Evolutionary conservation across 2,797 vertebrate species (phyloP).

Genomic region (Fringilla coelebs): DNA sequence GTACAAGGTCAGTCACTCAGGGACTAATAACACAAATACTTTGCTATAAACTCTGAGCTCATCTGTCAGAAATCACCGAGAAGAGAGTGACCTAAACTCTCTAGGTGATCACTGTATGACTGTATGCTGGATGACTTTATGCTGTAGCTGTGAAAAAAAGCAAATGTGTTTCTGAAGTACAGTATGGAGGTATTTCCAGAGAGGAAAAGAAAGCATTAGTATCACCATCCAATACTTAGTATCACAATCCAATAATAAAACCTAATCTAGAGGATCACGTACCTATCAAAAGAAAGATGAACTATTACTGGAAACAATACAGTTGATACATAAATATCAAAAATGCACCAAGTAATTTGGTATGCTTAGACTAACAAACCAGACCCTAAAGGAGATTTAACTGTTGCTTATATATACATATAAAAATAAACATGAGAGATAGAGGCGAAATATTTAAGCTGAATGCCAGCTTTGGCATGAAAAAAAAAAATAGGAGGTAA

Average conservation of each 20-base stretch:
- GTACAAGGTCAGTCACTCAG: conserved; percentile 59
- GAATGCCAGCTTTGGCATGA: not conserved
- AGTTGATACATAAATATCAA: not conserved
- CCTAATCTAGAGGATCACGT: not conserved
- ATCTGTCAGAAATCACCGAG: conserved; percentile 48
- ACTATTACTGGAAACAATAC: not conserved
- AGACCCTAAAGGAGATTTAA: not conserved
- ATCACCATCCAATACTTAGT: not conserved
- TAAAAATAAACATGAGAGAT: not conserved
- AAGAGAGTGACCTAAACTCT: conserved; percentile 51
- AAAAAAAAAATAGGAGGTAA: not conserved
- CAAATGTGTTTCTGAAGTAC: not conserved
- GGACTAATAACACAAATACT: conserved; percentile 57
- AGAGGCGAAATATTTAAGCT: not conserved
- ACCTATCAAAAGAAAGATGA: not conserved
- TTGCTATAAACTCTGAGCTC: conserved; percentile 32
- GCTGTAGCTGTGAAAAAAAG: not conserved
- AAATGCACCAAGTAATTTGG: not conserved
- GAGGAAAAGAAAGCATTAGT: not conserved
- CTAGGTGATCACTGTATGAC: conserved; percentile 21
- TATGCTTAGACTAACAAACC: not conserved
- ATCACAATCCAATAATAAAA: not conserved
- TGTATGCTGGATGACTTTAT: not conserved
- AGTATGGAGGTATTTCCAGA: not conserved
- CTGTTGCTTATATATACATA: not conserved